Conservation (phyloP, 2,797 vertebrate genomes). For the Lithobates sylvaticus region DNA sequence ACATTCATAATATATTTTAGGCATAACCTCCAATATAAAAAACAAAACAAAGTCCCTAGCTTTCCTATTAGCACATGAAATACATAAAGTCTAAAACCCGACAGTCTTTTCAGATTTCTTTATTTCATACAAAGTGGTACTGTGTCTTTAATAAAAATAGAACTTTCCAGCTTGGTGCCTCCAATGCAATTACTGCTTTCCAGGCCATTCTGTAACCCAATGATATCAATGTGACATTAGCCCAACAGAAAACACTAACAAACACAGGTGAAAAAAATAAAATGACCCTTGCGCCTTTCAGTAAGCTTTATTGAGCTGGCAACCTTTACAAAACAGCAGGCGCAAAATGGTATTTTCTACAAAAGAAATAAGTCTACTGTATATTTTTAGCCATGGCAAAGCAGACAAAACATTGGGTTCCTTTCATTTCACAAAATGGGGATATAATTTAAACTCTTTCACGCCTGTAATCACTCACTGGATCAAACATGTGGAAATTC, state of each 20-base stretch:
- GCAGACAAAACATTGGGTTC: slow-evolving; percentile 13
- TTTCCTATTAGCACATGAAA: too few relatives aligned
- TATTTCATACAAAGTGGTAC: background rate
- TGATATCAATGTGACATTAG: slow-evolving; percentile 75
- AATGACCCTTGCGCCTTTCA: slow-evolving; percentile 72
- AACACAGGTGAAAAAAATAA: slow-evolving; percentile 71
- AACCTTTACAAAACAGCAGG: slow-evolving; percentile 71
- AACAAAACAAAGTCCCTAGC: too few relatives aligned
- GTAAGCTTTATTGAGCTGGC: slow-evolving; percentile 68
- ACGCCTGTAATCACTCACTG: background rate
- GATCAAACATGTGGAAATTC: background rate
- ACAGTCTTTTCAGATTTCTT: background rate
- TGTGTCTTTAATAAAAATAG: slow-evolving; percentile 13
- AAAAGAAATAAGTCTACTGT: slow-evolving; percentile 34
- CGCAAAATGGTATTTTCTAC: slow-evolving; percentile 71
- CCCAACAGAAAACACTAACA: slow-evolving; percentile 73
- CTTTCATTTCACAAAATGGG: background rate
- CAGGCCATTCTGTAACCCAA: slow-evolving; percentile 71
- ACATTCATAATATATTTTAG: too few relatives aligned
- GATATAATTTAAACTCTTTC: slow-evolving; percentile 7
- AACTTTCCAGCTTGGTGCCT: slow-evolving; percentile 12
- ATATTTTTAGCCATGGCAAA: slow-evolving; percentile 31
- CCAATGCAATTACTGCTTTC: slow-evolving; percentile 56
- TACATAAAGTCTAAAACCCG: background rate
- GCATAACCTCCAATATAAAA: too few relatives aligned